Evolutionary conservation across 2,888 invertebrate genomes (phyloP).

Genomic region (Limnephilus rhombicus): DNA sequence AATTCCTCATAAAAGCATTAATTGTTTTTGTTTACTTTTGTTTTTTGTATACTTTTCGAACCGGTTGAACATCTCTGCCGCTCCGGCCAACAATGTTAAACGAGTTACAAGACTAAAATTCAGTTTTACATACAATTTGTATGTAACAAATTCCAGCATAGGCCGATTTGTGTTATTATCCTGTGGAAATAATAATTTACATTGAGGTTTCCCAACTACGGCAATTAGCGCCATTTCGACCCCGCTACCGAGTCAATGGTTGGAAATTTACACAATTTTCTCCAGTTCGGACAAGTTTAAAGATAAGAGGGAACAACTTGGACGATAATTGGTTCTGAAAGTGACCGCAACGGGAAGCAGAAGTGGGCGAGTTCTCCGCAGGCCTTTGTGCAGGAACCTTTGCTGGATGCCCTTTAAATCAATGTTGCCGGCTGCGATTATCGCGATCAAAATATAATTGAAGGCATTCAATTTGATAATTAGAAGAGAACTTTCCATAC

Average conservation of each 20-base stretch:
- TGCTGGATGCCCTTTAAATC: conserved; percentile 18
- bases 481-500: background rate
- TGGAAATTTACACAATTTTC: conserved; percentile 63
- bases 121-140: background rate
- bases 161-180: conserved; percentile 51
- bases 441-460: conserved; percentile 4
- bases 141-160: background rate
- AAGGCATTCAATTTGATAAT: background rate
- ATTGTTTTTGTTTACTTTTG: background rate
- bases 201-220: conserved; percentile 52
- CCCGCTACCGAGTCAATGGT: conserved; percentile 50
- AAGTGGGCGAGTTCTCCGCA: background rate
- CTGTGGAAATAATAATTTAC: conserved; percentile 58
- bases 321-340: conserved; percentile 58
- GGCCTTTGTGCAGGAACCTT: conserved; percentile 32
- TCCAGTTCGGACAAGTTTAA: conserved; percentile 52
- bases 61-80: background rate
- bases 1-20: background rate
- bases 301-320: conserved; percentile 60
- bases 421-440: background rate
- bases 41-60: background rate
- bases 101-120: background rate
- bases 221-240: conserved; percentile 57
- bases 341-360: conserved; percentile 46
- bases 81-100: conserved; percentile 1